phyloP scores from a whole-genome alignment of 2,113 vertebrate genomes.

The Lepus americanus region DNA sequence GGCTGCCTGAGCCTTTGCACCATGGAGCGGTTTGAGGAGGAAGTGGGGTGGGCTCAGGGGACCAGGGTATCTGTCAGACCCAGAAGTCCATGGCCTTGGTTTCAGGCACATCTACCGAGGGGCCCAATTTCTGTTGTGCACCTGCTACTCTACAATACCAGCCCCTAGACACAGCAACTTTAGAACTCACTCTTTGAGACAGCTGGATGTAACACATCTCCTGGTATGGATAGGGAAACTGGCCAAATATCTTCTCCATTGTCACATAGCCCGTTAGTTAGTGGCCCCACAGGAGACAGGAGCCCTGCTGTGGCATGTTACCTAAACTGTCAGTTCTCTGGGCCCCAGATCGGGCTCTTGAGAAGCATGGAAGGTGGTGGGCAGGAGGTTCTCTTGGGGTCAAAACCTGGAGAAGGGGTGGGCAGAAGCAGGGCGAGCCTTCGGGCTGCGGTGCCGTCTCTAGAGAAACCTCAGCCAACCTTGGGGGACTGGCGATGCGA shows the following conservation, averaged over 20 bases:
- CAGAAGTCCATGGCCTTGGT: not conserved
- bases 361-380: not conserved
- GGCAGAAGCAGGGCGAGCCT: not conserved
- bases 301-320: not conserved
- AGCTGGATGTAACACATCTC: not conserved
- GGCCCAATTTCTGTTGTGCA: not conserved
- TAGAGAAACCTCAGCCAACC: not conserved
- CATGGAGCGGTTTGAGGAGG: not conserved
- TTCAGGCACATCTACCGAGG: not conserved
- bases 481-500: not conserved
- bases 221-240: not conserved
- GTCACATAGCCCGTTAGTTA: not conserved
- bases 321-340: not conserved
- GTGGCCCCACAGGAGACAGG: not conserved
- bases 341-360: fast-evolving
- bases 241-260: not conserved
- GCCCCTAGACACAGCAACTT: not conserved
- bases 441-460: fast-evolving
- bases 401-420: not conserved
- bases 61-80: not conserved
- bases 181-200: not conserved
- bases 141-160: too few relatives aligned
- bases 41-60: fast-evolving
- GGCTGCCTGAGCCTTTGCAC: not conserved
- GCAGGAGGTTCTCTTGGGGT: not conserved